These are phyloP conservation scores for Papilio elwesi DNA, from an alignment of 2,888 invertebrate genomes.

Conservation along the genomic window DNA sequence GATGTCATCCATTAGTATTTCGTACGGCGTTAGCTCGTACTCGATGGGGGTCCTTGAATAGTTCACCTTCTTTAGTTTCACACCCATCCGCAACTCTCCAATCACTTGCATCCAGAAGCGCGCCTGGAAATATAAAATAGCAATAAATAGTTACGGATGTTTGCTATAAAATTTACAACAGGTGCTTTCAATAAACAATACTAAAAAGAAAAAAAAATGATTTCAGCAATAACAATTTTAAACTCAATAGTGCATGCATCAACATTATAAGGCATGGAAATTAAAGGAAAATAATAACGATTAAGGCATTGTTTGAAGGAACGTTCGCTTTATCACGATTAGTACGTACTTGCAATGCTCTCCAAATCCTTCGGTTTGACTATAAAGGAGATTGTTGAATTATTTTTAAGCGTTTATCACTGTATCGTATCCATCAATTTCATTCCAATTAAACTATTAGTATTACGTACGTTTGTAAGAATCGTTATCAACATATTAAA, in stretches of 20 bases:
- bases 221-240: constrained; percentile 31
- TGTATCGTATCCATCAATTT: not conserved
- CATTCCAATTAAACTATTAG: not conserved
- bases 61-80: constrained; percentile 95
- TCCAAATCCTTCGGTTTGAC: constrained; percentile 91
- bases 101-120: constrained; percentile 98
- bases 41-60: constrained; percentile 91
- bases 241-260: constrained; percentile 21
- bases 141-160: constrained; percentile 42
- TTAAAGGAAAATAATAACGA: not conserved
- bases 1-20: constrained; percentile 98
- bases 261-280: constrained; percentile 21
- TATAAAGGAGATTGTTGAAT: constrained; percentile 60
- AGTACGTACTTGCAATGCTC: constrained; percentile 90
- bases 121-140: constrained; percentile 85
- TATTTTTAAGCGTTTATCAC: not conserved
- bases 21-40: constrained; percentile 97
- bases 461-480: too few relatives aligned
- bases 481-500: too few relatives aligned
- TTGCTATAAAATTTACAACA: constrained; percentile 57
- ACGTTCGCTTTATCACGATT: constrained; percentile 38
- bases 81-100: constrained; percentile 94
- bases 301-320: constrained; percentile 18
- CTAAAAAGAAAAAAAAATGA: constrained; percentile 35
- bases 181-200: constrained; percentile 44